Evolutionary conservation across 1,140 invertebrate species (phyloP).

Genomic region (Philotrypesis tridentata): DNA sequence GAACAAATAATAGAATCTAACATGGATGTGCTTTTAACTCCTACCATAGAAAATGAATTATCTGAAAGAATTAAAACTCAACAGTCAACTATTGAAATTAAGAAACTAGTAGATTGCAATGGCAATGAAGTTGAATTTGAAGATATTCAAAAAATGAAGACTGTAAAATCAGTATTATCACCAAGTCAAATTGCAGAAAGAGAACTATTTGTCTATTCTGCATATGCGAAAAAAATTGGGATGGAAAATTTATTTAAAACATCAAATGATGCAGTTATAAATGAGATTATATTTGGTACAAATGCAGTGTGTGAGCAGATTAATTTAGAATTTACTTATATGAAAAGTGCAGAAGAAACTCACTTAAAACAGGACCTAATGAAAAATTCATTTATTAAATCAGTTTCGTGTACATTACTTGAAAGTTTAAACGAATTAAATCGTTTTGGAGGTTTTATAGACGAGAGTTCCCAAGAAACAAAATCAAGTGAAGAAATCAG

Average conservation of each 20-base stretch:
- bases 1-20: slow-evolving; percentile 46
- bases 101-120: slow-evolving; percentile 30
- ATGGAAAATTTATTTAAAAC: slow-evolving; percentile 47
- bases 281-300: slow-evolving; percentile 42
- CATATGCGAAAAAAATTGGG: slow-evolving; percentile 36
- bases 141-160: slow-evolving; percentile 17
- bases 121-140: slow-evolving; percentile 39
- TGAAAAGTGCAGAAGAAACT: background rate
- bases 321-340: slow-evolving; percentile 25
- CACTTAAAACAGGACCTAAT: background rate
- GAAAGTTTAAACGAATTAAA: slow-evolving; percentile 48
- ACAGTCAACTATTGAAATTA: background rate
- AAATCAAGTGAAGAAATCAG: background rate
- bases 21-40: slow-evolving; percentile 47
- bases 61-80: slow-evolving; percentile 17
- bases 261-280: slow-evolving; percentile 42
- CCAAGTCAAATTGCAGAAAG: slow-evolving; percentile 35
- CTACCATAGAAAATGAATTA: slow-evolving; percentile 34
- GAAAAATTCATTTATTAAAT: slow-evolving; percentile 10
- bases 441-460: slow-evolving; percentile 41
- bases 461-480: slow-evolving; percentile 15
- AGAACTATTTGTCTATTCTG: slow-evolving; percentile 35
- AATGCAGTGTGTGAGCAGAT: slow-evolving; percentile 21
- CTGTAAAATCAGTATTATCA: slow-evolving; percentile 19
- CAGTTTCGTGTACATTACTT: slow-evolving; percentile 38